phyloP scores from a whole-genome alignment of 2,113 vertebrate species.

The Mormyrus lacerda region DNA sequence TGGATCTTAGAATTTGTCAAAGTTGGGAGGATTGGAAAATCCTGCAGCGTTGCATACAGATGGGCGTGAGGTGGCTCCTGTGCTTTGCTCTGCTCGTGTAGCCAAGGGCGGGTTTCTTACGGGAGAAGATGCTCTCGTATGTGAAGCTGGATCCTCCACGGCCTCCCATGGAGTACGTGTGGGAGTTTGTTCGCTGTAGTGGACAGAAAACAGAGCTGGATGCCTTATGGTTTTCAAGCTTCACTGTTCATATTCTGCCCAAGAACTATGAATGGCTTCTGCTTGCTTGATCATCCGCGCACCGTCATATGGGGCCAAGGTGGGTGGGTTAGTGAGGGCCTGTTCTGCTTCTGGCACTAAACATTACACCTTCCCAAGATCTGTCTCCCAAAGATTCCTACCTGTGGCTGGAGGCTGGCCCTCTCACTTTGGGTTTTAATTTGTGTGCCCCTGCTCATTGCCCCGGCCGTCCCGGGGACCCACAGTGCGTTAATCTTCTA shows the following conservation, averaged over 20 bases:
- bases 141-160: neutral
- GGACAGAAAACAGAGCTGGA: neutral
- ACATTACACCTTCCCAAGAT: neutral
- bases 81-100: neutral
- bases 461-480: neutral
- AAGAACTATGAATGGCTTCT: neutral
- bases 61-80: neutral
- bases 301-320: neutral
- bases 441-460: neutral
- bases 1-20: neutral
- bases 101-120: neutral
- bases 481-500: neutral
- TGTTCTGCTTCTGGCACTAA: neutral
- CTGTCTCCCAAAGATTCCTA: neutral
- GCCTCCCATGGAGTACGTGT: neutral
- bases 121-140: neutral
- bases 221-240: neutral
- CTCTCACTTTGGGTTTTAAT: neutral
- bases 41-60: neutral
- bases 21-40: neutral
- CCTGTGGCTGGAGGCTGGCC: too few species aligned
- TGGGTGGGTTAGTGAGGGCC: neutral
- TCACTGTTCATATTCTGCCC: neutral
- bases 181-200: neutral
- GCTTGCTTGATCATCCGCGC: neutral